Evolutionary conservation across 2,888 invertebrate species (phyloP), one percentile per base, ranked within the genome.

Genomic region (Epiblema foenella): DNA sequence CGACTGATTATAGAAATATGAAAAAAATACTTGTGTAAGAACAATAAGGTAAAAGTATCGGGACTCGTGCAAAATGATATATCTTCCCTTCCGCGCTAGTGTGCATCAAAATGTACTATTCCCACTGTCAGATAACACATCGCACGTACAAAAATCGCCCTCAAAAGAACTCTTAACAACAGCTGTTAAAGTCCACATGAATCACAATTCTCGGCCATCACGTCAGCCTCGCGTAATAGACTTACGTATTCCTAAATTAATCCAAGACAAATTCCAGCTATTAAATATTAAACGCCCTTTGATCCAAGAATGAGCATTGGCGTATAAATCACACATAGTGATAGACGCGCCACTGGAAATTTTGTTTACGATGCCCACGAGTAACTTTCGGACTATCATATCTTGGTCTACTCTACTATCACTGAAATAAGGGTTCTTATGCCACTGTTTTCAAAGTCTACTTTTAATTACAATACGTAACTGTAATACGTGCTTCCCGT

Each of bases 261-360:
- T 65, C 24, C 42, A 56, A 42, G 42, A 56, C 65, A 56, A 65
- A 65, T 65, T 42, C n/a, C 42, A 8, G 12, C 42, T 39, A 42
- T 56, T 56, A 56, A 65, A 56, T n/a, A 18, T n/a, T 52, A 10
- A 63, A 51, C 15, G 42, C 12, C 65, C 56, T 65, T 65, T 65
- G 65, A 65, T 65, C 54, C 54, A n/a, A 56, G 65, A 56, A 65
- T 56, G n/a, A 42, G 54, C 17, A 65, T 29, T 8, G 42, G 29
- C 54, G 52, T 52, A 39, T 63, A 63, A 63, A 63, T 63, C 51
- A 52, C 52, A 33, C 18, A 15, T 52, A 37, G 51, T 51, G 51
- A 63, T 63, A 37, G 29, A 18, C 17, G 33, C 49, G 62, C 18
- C 62, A 63, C 37, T 51, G 37, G 52, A 63, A 37, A 63, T 63